A percentile compares a stretch with the other conserved stretches of the same genome.
Evolutionary conservation across 2,113 vertebrate species (phyloP).

Genomic region (Candoia aspera): DNA sequence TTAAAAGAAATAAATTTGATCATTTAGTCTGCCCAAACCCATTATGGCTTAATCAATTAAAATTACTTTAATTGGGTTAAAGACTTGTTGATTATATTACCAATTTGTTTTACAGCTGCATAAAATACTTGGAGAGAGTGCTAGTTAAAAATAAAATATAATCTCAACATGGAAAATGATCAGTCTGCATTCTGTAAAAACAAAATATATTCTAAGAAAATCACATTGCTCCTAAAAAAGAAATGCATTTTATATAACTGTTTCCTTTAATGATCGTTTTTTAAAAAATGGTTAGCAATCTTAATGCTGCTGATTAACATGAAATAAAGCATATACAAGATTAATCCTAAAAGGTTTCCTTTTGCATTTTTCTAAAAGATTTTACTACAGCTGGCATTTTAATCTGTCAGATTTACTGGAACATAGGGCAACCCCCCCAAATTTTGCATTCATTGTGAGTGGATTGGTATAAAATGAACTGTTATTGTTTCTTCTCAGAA

Average conservation of each 20-base stretch:
- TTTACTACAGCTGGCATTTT: conserved; percentile 6
- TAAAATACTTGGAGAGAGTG: not conserved
- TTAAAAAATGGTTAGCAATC: conserved; percentile 5
- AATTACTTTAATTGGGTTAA: not conserved
- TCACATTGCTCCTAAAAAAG: not conserved
- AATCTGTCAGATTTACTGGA: conserved; percentile 5
- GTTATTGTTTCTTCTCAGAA: not conserved
- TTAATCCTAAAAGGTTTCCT: not conserved
- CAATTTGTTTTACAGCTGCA: not conserved
- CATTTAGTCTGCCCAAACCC: not conserved
- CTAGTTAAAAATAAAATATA: not conserved
- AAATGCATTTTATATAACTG: conserved; percentile 6
- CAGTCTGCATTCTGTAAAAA: not conserved
- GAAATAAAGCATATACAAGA: not conserved
- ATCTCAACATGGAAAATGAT: not conserved
- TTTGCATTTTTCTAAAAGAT: conserved; percentile 1
- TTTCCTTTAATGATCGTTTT: not conserved
- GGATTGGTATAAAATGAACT: not conserved
- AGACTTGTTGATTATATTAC: not conserved
- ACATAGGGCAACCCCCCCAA: not conserved
- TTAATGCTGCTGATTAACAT: not conserved
- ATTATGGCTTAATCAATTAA: not conserved
- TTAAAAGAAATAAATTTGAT: not conserved
- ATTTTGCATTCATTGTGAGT: not conserved
- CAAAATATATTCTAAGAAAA: not conserved